Conservation (phyloP, 2,888 invertebrate species). For the Blastobasis lacticolella region DNA sequence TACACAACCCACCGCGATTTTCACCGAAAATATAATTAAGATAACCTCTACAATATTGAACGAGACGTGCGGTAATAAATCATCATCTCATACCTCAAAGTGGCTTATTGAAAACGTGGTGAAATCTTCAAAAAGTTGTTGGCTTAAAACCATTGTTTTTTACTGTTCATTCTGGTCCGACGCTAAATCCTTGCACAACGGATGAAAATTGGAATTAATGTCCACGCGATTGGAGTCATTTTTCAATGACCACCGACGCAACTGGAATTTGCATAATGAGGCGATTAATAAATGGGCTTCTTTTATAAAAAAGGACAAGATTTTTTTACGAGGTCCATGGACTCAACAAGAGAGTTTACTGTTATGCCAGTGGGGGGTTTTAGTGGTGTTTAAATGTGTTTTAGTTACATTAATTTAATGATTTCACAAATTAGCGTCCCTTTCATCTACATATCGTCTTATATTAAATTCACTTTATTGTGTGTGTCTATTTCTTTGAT, state of each 20-base stretch:
- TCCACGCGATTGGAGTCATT: constrained; percentile 24
- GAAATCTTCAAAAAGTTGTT: neutral
- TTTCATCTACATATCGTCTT: no score
- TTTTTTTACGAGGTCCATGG: constrained; percentile 22
- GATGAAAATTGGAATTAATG: constrained; percentile 31
- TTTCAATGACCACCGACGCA: constrained; percentile 24
- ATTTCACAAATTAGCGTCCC: no score
- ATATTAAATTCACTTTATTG: no score
- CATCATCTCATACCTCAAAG: no score
- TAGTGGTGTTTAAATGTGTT: constrained; percentile 16
- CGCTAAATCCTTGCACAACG: neutral
- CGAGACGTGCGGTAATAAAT: no score
- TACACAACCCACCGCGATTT: no score
- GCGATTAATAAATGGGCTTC: constrained; percentile 34
- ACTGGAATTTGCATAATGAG: constrained; percentile 41
- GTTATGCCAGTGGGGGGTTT: constrained; percentile 19
- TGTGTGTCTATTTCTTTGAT: no score
- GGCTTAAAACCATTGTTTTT: constrained; percentile 6
- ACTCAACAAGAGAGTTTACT: constrained; percentile 25
- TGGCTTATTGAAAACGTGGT: neutral
- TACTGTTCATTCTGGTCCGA: neutral
- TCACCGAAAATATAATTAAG: no score
- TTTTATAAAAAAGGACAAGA: constrained; percentile 9
- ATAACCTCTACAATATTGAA: no score
- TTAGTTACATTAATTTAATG: neutral